Evolutionary conservation across 2,888 invertebrate species (phyloP), one percentile per base, ranked within the genome.

Genomic region (Esperia sulphurella): DNA sequence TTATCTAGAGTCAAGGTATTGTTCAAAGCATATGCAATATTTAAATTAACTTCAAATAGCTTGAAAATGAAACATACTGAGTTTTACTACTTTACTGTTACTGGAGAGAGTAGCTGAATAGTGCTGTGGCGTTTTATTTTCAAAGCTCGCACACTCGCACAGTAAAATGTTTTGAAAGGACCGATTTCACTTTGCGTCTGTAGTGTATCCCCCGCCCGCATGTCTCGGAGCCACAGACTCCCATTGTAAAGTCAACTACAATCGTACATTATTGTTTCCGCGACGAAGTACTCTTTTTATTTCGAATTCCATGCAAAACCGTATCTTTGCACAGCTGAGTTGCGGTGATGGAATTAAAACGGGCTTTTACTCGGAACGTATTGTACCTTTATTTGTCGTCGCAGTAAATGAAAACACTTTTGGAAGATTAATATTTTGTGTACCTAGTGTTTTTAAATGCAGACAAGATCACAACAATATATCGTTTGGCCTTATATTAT

Each of bases 111-210:
- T 77, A 71, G 68, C 74, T 77, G 77, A 80, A 80, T 77, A 75
- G 78, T 78, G 72, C 71, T 72, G 68, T 56, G 62, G 50, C 71
- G 79, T 78, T 83, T 84, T 85, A 81, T 83, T 84, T 83, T 83
- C 69, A 75, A 75, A 78, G 77, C 77, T 65, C 73, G 63, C 75
- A 74, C 51, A 48, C 48, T 67, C 68, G 63, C 74, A 61, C 76
- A 74, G 82, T 78, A 79, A 83, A 88, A 86, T 85, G 84, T 87
- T 87, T 86, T 87, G 86, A 86, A 87, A 84, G 88, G 83, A 84
- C 83, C 84, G 86, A 84, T 87, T 86, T 83, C 82, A 82, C 85
- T 83, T 81, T 80, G 71, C 83, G 75, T 74, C 74, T 68, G 67
- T 61, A 54, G 57, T 60, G 40, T 49, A 38, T 30, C 49, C 58